phyloP scores from a whole-genome alignment of 2,797 vertebrate species.

The Poecilia picta region DNA sequence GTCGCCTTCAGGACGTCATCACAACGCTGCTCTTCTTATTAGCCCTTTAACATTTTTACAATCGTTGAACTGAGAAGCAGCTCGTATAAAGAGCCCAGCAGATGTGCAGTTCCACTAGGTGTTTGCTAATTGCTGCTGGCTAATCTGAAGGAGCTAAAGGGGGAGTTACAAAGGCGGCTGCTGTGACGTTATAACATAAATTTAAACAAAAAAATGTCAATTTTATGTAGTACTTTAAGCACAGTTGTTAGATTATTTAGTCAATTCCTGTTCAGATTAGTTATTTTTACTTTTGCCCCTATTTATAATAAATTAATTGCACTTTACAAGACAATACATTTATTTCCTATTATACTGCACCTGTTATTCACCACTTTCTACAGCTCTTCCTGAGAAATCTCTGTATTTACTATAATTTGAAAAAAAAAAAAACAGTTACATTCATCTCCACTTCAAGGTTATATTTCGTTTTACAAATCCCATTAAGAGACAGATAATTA shows the following conservation, averaged over 20 bases:
- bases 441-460: neutral
- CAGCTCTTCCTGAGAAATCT: neutral
- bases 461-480: neutral
- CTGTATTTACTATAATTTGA: neutral
- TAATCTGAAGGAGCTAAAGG: too few relatives aligned
- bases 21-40: too few relatives aligned
- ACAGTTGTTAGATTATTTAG: neutral
- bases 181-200: too few relatives aligned
- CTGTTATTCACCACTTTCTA: neutral
- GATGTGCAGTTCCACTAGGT: too few relatives aligned
- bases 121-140: too few relatives aligned
- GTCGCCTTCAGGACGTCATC: too few relatives aligned
- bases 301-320: neutral
- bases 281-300: neutral
- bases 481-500: neutral
- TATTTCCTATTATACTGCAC: neutral
- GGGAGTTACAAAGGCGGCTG: too few relatives aligned
- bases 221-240: neutral
- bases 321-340: neutral
- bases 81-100: too few relatives aligned
- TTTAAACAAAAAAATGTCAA: too few relatives aligned
- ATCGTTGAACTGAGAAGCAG: too few relatives aligned
- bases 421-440: neutral
- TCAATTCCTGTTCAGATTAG: too few relatives aligned
- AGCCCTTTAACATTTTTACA: too few relatives aligned